Evolutionary conservation across 2,797 vertebrate genomes (phyloP), one percentile per base, ranked within the genome.

Genomic region (Melanotaenia boesemani): DNA sequence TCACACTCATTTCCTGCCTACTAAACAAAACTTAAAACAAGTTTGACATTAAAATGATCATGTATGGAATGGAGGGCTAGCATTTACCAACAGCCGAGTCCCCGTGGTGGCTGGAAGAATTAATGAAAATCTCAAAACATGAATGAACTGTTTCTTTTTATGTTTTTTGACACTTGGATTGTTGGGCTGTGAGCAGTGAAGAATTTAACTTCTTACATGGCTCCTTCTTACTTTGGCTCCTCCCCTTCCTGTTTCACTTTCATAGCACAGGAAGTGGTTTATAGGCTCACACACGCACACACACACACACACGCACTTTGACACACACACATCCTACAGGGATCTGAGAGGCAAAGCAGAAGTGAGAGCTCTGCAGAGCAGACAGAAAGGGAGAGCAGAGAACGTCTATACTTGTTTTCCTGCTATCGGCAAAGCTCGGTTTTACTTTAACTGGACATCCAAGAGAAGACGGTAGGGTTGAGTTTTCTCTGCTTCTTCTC

Each of bases 321-420:
- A 61, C 59, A 22, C 46, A 70, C 67, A 77, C 39, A 73, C 61
- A 81, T 52, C 66, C 86, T 85, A 76, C 70, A 73, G 86, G 74
- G 79, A 80, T 79, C 83, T 80, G 77, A 85, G 80, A 79, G 83
- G 83, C 76, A 82, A 91, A 90, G 88, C 87, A 91, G 90, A 93
- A 92, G 87, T 88, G 85, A 88, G 85, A 86, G 73, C 83, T 70
- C 72, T 39, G 57, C 34, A 60, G 81, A 64, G 80, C 63, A 59
- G 72, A 75, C 36, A 56, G 74, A 66, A 64, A 36, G 67, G 26
- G 70, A 80, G 64, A 63, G 67, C 24, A 39, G 70, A 65, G 67
- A 76, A 85, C 75, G 70, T 79, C 80, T 55, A 59, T 70, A 63
- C 74, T 67, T 63, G 32, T 48, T 73, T 72, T 80, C 67, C 76